phyloP scores from a whole-genome alignment of 1,140 invertebrate genomes.

The Conopomorpha cramerella region DNA sequence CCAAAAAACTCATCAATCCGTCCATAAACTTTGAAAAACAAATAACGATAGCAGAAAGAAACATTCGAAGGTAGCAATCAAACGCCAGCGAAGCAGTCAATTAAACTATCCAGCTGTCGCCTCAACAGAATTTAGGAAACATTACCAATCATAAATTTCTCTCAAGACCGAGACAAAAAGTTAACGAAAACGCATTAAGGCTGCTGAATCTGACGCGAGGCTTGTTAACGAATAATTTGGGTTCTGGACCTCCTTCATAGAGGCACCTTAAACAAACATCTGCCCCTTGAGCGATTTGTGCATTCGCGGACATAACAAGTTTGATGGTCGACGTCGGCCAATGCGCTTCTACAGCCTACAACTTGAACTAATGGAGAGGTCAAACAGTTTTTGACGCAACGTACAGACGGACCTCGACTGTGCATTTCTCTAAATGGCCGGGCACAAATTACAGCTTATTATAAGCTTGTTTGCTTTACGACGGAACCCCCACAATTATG shows the following conservation, averaged over 20 bases:
- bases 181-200: slow-evolving; percentile 58
- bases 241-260: slow-evolving; percentile 53
- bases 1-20: too few species aligned
- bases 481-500: slow-evolving; percentile 55
- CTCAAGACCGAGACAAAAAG: slow-evolving; percentile 50
- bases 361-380: too few species aligned
- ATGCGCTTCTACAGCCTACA: too few species aligned
- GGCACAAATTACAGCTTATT: slow-evolving; percentile 58
- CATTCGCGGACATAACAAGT: too few species aligned
- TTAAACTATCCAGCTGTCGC: slow-evolving; percentile 38
- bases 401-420: too few species aligned
- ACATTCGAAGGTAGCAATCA: too few species aligned
- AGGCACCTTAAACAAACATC: slow-evolving; percentile 60
- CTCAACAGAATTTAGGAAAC: slow-evolving; percentile 23
- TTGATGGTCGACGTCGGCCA: too few species aligned
- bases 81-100: too few species aligned
- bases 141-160: slow-evolving; percentile 49
- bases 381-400: too few species aligned
- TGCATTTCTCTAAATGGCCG: slow-evolving; percentile 59
- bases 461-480: slow-evolving; percentile 61
- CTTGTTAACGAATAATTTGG: slow-evolving; percentile 58
- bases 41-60: too few species aligned
- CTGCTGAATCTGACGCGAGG: slow-evolving; percentile 58
- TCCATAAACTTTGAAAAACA: too few species aligned
- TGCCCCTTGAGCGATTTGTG: slow-evolving; percentile 50